Evolutionary conservation across 2,797 vertebrate genomes (phyloP).

Genomic region (Trachops cirrhosus): DNA sequence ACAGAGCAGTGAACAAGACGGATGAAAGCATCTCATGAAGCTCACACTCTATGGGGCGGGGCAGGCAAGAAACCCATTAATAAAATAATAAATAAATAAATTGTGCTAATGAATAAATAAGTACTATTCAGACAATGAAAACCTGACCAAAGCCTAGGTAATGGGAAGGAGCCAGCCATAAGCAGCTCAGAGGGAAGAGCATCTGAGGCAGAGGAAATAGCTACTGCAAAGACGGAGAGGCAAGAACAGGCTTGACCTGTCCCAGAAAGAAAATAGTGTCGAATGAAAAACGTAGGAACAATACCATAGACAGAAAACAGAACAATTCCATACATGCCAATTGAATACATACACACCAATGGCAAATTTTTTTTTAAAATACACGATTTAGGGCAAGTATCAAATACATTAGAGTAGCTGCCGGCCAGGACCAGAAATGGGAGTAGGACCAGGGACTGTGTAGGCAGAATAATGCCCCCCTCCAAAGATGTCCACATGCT

Average conservation of each 20-base stretch:
- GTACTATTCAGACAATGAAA: neutral
- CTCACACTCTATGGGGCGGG: neutral
- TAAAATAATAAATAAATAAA: neutral
- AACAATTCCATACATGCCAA: neutral
- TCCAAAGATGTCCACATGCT: neutral
- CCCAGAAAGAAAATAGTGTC: neutral
- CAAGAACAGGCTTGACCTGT: neutral
- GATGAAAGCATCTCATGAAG: neutral
- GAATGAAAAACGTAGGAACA: neutral
- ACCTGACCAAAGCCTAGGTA: neutral
- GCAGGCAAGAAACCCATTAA: neutral
- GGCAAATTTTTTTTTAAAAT: neutral
- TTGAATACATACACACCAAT: neutral
- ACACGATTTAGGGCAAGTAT: neutral
- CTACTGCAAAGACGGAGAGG: neutral
- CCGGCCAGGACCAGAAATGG: neutral
- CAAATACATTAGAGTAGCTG: neutral
- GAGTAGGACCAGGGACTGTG: neutral
- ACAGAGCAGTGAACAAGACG: neutral
- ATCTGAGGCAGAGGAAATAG: neutral
- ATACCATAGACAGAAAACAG: neutral
- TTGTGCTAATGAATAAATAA: neutral
- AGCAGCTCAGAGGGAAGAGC: neutral
- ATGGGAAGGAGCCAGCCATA: neutral
- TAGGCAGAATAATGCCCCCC: neutral